Evolutionary conservation across 2,888 invertebrate species (phyloP).

Genomic region (Oscheius myriophilus): DNA sequence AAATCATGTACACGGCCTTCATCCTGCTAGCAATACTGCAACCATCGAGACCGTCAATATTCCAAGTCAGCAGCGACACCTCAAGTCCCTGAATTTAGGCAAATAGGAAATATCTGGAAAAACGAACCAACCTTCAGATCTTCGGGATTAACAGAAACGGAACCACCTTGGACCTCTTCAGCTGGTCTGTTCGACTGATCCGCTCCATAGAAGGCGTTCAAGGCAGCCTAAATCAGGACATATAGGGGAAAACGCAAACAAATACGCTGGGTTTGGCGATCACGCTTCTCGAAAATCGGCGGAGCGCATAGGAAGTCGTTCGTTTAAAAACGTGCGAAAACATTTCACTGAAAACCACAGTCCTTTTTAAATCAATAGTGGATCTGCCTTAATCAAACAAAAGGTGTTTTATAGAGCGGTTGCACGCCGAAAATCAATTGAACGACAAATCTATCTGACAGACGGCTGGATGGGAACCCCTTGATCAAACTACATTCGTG

Average conservation of each 20-base stretch:
- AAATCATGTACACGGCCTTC: conserved; percentile 74
- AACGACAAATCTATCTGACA: too few species aligned
- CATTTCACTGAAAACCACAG: too few species aligned
- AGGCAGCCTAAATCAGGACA: conserved; percentile 6
- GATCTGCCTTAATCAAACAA: too few species aligned
- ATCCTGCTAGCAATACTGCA: conserved; percentile 74
- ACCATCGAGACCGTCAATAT: conserved; percentile 76
- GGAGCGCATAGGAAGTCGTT: too few species aligned
- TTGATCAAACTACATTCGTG: too few species aligned
- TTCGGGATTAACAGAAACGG: neutral
- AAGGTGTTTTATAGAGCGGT: too few species aligned
- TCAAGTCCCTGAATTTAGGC: conserved; percentile 67
- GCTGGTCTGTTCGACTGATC: neutral
- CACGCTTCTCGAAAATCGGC: too few species aligned
- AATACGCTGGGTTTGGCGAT: too few species aligned
- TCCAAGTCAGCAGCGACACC: conserved; percentile 76
- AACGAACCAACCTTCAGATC: conserved; percentile 1
- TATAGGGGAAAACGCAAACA: neutral
- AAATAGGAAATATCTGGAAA: neutral
- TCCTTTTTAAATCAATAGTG: too few species aligned
- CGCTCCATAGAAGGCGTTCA: conserved; percentile 11
- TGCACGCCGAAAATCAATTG: too few species aligned
- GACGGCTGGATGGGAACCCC: too few species aligned
- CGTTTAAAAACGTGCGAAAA: too few species aligned
- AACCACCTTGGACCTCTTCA: neutral